These are phyloP conservation scores for Caenorhabditis sulstoni DNA, from an alignment of 2,888 invertebrate species.

Conservation along the genomic window DNA sequence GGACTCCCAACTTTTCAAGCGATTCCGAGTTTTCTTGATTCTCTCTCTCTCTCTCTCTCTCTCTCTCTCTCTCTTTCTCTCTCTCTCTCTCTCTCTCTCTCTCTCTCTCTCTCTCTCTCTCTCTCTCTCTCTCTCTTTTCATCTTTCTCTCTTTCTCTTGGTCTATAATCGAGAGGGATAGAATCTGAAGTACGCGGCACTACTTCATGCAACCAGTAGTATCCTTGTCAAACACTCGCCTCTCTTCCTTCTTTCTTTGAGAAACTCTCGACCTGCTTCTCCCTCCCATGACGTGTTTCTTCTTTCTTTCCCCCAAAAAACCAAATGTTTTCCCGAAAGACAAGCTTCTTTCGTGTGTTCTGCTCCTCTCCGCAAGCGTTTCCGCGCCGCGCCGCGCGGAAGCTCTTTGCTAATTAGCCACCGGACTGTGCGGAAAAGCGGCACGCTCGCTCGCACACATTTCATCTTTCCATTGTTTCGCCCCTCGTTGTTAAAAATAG, in stretches of 20 bases:
- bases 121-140: neutral
- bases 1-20: too few species aligned
- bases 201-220: slow-evolving; percentile 55
- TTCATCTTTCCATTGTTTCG: too few species aligned
- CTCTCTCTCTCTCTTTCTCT: neutral
- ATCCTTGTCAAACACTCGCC: slow-evolving; percentile 41
- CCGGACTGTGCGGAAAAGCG: neutral
- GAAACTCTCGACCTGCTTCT: slow-evolving; percentile 10
- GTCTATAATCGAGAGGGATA: too few species aligned
- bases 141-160: neutral
- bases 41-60: neutral
- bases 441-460: neutral
- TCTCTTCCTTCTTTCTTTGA: too few species aligned
- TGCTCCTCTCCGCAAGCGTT: neutral
- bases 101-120: neutral
- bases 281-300: slow-evolving; percentile 33
- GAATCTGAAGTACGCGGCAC: slow-evolving; percentile 28
- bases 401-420: slow-evolving; percentile 36
- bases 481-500: too few species aligned
- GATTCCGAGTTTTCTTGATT: neutral
- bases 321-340: slow-evolving; percentile 35
- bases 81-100: neutral
- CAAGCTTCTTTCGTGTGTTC: slow-evolving; percentile 13
- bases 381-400: slow-evolving; percentile 6
- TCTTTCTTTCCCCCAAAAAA: slow-evolving; percentile 19